Conservation (phyloP, 2,888 invertebrate species). For the Deilephila porcellus region DNA sequence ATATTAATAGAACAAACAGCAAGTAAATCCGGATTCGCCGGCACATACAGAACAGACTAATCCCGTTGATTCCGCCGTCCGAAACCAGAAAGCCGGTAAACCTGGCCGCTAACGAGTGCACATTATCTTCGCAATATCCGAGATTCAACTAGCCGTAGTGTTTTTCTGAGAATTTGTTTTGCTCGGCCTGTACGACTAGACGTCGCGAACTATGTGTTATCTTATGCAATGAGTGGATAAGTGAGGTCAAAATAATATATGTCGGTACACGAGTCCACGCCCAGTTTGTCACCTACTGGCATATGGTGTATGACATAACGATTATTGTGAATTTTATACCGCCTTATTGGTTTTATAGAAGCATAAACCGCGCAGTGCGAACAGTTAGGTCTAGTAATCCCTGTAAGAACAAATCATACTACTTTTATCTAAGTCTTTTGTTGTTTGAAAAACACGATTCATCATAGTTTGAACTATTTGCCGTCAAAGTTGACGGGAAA, state of each 20-base stretch:
- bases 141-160: conserved; percentile 1
- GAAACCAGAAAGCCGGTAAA: conserved; percentile 5
- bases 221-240: conserved; percentile 15
- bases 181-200: background rate
- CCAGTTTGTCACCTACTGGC: conserved; percentile 8
- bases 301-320: background rate
- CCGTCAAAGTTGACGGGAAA: too few relatives aligned
- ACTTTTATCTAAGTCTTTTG: too few relatives aligned
- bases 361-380: too few relatives aligned
- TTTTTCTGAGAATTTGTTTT: conserved; percentile 20
- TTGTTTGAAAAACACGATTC: too few relatives aligned
- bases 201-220: conserved; percentile 1
- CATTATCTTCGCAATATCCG: conserved; percentile 8
- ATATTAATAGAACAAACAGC: conserved; percentile 20
- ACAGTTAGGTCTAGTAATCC: too few relatives aligned
- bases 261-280: background rate
- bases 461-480: too few relatives aligned
- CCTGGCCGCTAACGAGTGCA: conserved; percentile 4
- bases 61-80: conserved; percentile 4
- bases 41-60: conserved; percentile 5
- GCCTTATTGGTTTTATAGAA: too few relatives aligned
- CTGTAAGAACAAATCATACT: too few relatives aligned
- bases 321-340: background rate
- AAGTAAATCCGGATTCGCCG: conserved; percentile 1
- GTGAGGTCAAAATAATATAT: conserved; percentile 8